Conservation (phyloP, 2,797 vertebrate species). For the Hippoglossus hippoglossus region DNA sequence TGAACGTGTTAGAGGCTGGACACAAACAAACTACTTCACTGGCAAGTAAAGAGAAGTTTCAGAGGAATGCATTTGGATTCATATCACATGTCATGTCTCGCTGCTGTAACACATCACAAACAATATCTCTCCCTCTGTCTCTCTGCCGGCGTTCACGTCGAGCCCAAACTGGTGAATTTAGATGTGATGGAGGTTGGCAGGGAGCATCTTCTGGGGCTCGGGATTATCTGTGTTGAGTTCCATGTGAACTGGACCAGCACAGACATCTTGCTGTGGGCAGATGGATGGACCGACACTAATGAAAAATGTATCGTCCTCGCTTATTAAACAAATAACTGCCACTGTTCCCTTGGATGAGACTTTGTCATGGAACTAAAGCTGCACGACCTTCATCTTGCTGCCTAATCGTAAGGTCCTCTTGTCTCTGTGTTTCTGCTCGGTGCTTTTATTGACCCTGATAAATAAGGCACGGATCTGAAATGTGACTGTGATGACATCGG, state of each 20-base stretch:
- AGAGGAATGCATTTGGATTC: neutral
- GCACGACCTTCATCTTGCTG: neutral
- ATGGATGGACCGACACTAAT: neutral
- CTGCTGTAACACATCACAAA: neutral
- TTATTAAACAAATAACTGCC: neutral
- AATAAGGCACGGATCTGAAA: slow-evolving; percentile 15
- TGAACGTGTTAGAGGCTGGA: slow-evolving; percentile 45
- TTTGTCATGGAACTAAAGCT: neutral
- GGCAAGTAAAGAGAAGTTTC: neutral
- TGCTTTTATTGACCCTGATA: slow-evolving; percentile 20
- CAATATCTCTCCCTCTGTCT: neutral
- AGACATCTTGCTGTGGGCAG: neutral
- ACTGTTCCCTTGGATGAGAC: neutral
- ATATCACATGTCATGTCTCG: slow-evolving; percentile 1
- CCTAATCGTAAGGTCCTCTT: neutral
- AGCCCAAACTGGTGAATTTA: neutral
- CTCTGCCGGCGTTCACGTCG: neutral
- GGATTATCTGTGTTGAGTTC: neutral
- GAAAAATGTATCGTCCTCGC: neutral
- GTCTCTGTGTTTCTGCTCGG: slow-evolving; percentile 2
- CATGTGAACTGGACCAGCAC: too few species aligned
- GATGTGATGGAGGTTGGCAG: neutral
- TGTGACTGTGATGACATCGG: too few species aligned
- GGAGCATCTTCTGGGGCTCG: neutral
- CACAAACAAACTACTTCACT: slow-evolving; percentile 27